A percentile compares a stretch with the other conserved stretches of the same genome.
phyloP scores from a whole-genome alignment of 2,888 invertebrate species.

The Epinotia ramella region DNA sequence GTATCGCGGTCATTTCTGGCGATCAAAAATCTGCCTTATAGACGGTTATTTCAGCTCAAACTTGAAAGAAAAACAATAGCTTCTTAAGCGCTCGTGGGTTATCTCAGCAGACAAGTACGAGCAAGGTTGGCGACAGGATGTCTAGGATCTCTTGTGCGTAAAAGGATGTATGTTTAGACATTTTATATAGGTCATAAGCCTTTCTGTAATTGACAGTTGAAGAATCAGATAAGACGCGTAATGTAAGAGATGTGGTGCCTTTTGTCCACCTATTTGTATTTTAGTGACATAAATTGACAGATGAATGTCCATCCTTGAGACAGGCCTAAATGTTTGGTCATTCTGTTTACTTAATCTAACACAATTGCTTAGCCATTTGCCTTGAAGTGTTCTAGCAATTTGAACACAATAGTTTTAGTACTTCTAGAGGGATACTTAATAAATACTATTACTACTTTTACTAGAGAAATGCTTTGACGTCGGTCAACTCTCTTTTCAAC shows the following conservation, averaged over 20 bases:
- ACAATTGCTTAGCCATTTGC: neutral
- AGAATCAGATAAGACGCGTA: conserved; percentile 27
- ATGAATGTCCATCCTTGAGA: conserved; percentile 18
- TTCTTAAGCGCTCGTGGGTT: neutral
- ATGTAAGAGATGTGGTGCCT: conserved; percentile 23
- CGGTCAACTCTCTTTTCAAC: too few species aligned
- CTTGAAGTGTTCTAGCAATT: neutral
- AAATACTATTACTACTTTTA: too few species aligned
- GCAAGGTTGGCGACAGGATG: conserved; percentile 28
- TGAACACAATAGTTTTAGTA: too few species aligned
- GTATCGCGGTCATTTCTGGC: neutral
- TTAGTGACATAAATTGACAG: conserved; percentile 22
- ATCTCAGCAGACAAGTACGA: neutral
- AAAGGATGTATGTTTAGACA: neutral
- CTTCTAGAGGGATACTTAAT: too few species aligned
- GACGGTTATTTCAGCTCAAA: neutral
- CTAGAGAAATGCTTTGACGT: too few species aligned
- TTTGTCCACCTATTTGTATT: conserved; percentile 29
- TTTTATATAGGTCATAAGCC: neutral
- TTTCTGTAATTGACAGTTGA: neutral
- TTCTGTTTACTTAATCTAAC: neutral
- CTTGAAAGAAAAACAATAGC: neutral
- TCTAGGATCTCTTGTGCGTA: conserved; percentile 6
- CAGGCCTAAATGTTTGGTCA: neutral
- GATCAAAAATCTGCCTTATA: neutral